These are phyloP conservation scores for Stictonetta naevosa DNA, from an alignment of 2,113 vertebrate species.

Conservation along the genomic window DNA sequence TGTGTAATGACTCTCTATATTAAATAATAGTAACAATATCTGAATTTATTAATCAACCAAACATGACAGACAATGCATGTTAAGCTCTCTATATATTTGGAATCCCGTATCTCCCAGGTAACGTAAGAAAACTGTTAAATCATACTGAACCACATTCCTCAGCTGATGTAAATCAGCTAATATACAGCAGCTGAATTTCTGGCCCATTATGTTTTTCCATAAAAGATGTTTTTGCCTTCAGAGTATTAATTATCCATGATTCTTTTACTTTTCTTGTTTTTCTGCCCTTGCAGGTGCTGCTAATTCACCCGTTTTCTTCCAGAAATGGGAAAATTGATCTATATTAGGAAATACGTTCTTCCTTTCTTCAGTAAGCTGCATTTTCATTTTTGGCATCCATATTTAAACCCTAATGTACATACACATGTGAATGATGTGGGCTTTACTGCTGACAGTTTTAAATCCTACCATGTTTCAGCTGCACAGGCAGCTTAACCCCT, in stretches of 20 bases:
- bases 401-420: constrained; percentile 44
- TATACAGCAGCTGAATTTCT: constrained; percentile 33
- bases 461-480: constrained; percentile 21
- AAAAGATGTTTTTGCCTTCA: constrained; percentile 40
- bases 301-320: constrained; percentile 1
- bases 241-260: constrained; percentile 56
- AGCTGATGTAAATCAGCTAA: constrained; percentile 17
- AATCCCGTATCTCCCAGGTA: constrained; percentile 13
- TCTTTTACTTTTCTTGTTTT: constrained; percentile 40
- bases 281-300: constrained; percentile 49
- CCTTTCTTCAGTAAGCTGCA: constrained; percentile 43
- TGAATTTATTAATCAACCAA: constrained; percentile 40
- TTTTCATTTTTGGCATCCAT: constrained; percentile 66
- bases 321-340: constrained; percentile 47
- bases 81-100: not conserved
- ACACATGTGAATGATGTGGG: constrained; percentile 14
- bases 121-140: constrained; percentile 25
- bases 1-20: not conserved
- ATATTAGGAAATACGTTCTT: constrained; percentile 39
- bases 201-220: constrained; percentile 18
- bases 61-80: not conserved
- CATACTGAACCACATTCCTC: not conserved
- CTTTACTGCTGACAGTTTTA: constrained; percentile 53
- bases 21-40: constrained; percentile 26
- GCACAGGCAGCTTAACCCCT: constrained; percentile 40